Percentiles rank a stretch among this genome's conserved stretches.
Evolutionary conservation across 2,888 invertebrate genomes (phyloP).

Genomic region (Phaedon cochleariae): DNA sequence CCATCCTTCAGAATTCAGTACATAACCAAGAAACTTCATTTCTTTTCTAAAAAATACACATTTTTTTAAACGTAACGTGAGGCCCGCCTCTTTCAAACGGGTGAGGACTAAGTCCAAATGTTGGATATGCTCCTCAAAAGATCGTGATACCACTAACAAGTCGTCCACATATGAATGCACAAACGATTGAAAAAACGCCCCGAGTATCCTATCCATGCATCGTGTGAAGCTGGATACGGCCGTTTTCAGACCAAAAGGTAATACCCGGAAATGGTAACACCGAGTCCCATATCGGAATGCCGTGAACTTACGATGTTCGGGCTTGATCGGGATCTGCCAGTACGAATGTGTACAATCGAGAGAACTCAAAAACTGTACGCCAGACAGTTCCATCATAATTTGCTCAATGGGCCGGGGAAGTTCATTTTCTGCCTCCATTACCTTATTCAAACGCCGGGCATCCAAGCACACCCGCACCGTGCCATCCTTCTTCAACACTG

Average conservation of each 20-base stretch:
- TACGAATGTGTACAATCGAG: slow-evolving; percentile 42
- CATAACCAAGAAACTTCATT: background rate
- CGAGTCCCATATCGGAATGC: slow-evolving; percentile 36
- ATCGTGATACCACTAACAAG: slow-evolving; percentile 30
- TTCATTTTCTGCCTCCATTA: slow-evolving; percentile 22
- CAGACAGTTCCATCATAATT: slow-evolving; percentile 28
- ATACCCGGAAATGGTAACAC: slow-evolving; percentile 36
- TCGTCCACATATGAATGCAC: slow-evolving; percentile 34
- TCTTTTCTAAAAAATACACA: background rate
- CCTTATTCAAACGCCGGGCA: slow-evolving; percentile 21
- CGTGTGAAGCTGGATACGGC: slow-evolving; percentile 29
- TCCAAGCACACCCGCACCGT: slow-evolving; percentile 21
- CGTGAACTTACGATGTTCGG: slow-evolving; percentile 35
- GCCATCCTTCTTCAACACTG: slow-evolving; percentile 11
- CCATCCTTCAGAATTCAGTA: background rate
- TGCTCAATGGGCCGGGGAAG: slow-evolving; percentile 25
- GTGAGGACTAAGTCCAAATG: background rate
- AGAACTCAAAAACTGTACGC: slow-evolving; percentile 29
- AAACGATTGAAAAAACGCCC: slow-evolving; percentile 24
- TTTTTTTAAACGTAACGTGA: background rate
- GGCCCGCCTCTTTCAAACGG: background rate
- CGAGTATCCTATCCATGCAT: slow-evolving; percentile 31
- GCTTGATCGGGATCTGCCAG: slow-evolving; percentile 41
- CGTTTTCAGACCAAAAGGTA: slow-evolving; percentile 33
- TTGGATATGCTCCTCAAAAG: slow-evolving; percentile 32